A percentile compares a stretch with the other conserved stretches of the same genome.
phyloP scores from a whole-genome alignment of 1,140 invertebrate genomes.

The Pseudoatta argentina region DNA sequence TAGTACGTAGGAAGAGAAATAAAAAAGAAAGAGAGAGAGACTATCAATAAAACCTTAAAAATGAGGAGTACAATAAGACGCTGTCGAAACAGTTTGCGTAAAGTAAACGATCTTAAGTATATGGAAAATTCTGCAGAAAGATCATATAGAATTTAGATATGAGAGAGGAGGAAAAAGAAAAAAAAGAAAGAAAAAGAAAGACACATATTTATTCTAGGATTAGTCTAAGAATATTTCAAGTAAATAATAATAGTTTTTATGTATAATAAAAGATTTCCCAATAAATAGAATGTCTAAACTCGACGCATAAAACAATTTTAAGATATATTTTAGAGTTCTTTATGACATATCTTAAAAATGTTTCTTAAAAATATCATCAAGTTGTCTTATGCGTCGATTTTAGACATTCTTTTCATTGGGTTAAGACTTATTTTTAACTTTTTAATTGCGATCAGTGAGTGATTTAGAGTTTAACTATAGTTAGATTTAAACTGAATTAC shows the following conservation, averaged over 20 bases:
- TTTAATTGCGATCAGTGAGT: not conserved
- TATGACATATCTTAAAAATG: no score
- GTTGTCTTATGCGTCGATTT: no score
- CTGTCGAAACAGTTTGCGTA: conserved; percentile 31
- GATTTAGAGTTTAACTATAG: not conserved
- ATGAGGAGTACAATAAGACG: not conserved
- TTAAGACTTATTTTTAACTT: not conserved
- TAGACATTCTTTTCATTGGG: no score
- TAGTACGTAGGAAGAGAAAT: not conserved
- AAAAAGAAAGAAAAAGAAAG: not conserved
- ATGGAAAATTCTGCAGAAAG: not conserved
- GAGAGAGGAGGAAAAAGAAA: not conserved
- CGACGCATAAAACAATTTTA: no score
- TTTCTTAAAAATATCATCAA: no score
- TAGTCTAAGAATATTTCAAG: not conserved
- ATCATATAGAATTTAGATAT: conserved; percentile 12
- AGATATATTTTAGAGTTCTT: no score
- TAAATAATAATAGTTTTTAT: conserved; percentile 20
- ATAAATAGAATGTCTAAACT: no score
- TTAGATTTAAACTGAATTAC: not conserved
- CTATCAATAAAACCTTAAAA: conserved; percentile 40
- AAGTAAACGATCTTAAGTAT: conserved; percentile 24
- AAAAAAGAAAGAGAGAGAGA: not conserved
- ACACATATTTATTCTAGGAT: not conserved
- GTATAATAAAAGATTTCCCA: not conserved